A percentile compares a stretch with the other conserved stretches of the same genome.
These are phyloP conservation scores for Dryobotodes eremita DNA, from an alignment of 2,888 invertebrate genomes.

Conservation along the genomic window DNA sequence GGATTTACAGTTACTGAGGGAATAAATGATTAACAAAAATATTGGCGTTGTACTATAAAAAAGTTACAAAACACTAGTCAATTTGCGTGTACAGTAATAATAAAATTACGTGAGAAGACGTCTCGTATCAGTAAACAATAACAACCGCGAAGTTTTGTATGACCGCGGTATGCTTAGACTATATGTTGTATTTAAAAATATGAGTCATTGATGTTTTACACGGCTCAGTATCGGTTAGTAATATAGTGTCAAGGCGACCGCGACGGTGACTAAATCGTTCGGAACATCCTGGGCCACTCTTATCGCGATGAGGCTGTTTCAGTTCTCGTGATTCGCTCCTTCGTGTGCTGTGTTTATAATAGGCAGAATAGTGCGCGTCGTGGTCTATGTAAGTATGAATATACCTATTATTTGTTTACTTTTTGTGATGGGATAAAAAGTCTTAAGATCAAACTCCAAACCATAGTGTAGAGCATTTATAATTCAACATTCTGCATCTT, in stretches of 20 bases:
- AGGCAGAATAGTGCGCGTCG: neutral
- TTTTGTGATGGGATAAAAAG: neutral
- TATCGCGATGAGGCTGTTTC: conserved; percentile 61
- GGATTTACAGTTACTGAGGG: neutral
- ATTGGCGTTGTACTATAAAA: neutral
- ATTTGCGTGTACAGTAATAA: neutral
- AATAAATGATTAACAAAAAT: neutral
- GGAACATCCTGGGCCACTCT: conserved; percentile 51
- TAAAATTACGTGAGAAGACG: conserved; percentile 27
- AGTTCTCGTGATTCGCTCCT: conserved; percentile 55
- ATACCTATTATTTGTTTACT: neutral
- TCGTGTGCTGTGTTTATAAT: conserved; percentile 20
- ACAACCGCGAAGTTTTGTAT: conserved; percentile 56
- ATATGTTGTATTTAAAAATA: conserved; percentile 68
- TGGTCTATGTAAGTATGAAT: conserved; percentile 50
- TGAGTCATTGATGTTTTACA: conserved; percentile 77
- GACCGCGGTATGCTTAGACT: conserved; percentile 36
- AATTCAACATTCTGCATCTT: neutral
- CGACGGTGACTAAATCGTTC: conserved; percentile 67
- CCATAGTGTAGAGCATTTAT: neutral
- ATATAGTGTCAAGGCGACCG: conserved; percentile 84
- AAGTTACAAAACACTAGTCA: neutral
- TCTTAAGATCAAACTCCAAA: no score
- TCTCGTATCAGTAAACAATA: conserved; percentile 66
- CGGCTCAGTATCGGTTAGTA: conserved; percentile 78